Base-by-base conservation (phyloP, 2,113 vertebrate species). In the Perca fluviatilis region DNA sequence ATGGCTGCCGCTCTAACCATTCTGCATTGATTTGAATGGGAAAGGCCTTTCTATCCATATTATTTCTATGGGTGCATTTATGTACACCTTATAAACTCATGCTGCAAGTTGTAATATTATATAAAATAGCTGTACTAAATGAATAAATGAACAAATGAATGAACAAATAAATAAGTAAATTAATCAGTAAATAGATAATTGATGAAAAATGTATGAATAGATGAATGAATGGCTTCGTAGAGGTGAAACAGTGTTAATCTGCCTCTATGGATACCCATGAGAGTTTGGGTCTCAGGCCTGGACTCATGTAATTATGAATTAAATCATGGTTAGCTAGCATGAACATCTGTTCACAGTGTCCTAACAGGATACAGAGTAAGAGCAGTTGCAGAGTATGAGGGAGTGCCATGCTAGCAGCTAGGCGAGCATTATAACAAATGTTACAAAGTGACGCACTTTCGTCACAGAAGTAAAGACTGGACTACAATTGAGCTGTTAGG, bases 301-400 rank as follows among this genome's bases (percentile, higher is more conserved):
- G 23, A 25, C 30, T 69, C 6, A 0, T 79, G 58, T 58, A 65
- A 65, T 74, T 65, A 71, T 67, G 60, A 50, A 79, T 79, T 33
- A 71, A 75, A 79, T 79, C 82, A 51, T 47, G 79, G 69, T 15
- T 36, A 30, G 64, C 50, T 16, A 5, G 21, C 36, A 25, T 23
- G 51, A 65, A 43, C 83, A 85, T 66, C 68, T 86, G 74, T 74
- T 33, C 19, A n/a, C 60, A 12, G 43, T 13, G 12, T 72, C 54
- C 60, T 86, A 8, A 70, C 78, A 65, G 23, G 58, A 84, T 74
- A 1, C 86, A 58, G 40, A 77, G n/a, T 23, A 14, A 36, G 63
- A 69, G 63, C 25, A 25, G 25, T 25, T 25, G 25, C 25, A 25
- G 25, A 25, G 25, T 25, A 25, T 25, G 25, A 25, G 25, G 25